Percentiles rank a stretch among this genome's conserved stretches.
phyloP scores from a whole-genome alignment of 2,888 invertebrate species.

The Mellilla xanthometata region DNA sequence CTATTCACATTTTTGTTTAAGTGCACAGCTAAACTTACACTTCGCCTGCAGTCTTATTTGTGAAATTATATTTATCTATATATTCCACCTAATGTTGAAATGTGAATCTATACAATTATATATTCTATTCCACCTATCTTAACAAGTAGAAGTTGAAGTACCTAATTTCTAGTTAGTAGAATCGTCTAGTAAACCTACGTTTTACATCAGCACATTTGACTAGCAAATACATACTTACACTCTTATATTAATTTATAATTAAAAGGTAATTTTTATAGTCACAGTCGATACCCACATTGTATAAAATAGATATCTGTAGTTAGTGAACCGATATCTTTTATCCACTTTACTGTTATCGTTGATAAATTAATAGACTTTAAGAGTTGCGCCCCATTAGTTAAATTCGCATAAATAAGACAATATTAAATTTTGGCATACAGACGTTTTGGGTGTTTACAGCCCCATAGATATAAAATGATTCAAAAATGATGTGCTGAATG shows the following conservation, averaged over 20 bases:
- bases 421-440: conserved; percentile 59
- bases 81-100: conserved; percentile 3
- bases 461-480: conserved; percentile 49
- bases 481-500: conserved; percentile 38
- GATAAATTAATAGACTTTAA: conserved; percentile 67
- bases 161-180: conserved; percentile 10
- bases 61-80: conserved; percentile 1
- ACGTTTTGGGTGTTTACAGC: conserved; percentile 70
- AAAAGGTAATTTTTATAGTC: background rate
- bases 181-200: conserved; percentile 1
- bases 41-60: conserved; percentile 11
- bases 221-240: background rate
- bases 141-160: conserved; percentile 17
- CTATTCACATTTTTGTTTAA: conserved; percentile 14
- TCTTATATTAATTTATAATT: background rate
- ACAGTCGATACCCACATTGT: conserved; percentile 1
- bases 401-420: conserved; percentile 67
- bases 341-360: conserved; percentile 65
- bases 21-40: conserved; percentile 18
- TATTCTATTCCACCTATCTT: conserved; percentile 2
- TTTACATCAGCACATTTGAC: conserved; percentile 8
- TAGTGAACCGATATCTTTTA: conserved; percentile 22
- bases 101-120: conserved; percentile 1
- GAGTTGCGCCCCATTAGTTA: conserved; percentile 68
- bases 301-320: background rate